phyloP scores from a whole-genome alignment of 2,888 invertebrate genomes.

The Buathra laborator region DNA sequence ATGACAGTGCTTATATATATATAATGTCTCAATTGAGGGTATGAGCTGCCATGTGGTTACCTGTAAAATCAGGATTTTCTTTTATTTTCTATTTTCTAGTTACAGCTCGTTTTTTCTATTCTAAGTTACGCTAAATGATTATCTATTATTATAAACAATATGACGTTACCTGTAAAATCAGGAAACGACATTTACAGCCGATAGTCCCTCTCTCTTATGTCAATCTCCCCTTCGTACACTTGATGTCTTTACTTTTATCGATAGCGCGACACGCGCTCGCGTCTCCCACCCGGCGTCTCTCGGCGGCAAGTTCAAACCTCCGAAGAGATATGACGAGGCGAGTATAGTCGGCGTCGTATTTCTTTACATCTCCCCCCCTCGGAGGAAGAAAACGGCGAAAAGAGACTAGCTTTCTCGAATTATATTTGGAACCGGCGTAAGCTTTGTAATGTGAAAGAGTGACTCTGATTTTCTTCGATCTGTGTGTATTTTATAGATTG shows the following conservation, averaged over 20 bases:
- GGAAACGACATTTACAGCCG: conserved; percentile 40
- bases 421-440: conserved; percentile 14
- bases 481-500: conserved; percentile 69
- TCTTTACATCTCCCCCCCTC: conserved; percentile 35
- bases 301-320: not conserved
- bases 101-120: not conserved
- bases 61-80: conserved; percentile 3
- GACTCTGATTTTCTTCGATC: conserved; percentile 55
- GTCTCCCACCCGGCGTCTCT: not conserved
- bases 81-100: not conserved
- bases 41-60: not conserved
- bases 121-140: not conserved
- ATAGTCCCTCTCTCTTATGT: not conserved
- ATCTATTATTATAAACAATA: not conserved
- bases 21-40: too few species aligned
- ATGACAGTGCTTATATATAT: too few species aligned
- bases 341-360: not conserved
- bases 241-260: not conserved
- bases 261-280: not conserved
- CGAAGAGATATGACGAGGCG: not conserved
- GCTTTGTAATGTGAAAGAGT: conserved; percentile 43
- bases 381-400: not conserved
- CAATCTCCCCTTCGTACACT: not conserved
- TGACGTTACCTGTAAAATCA: conserved; percentile 33
- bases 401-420: conserved; percentile 10